Base-by-base conservation (phyloP, 2,888 invertebrate species). In the Leucozona laternaria region DNA sequence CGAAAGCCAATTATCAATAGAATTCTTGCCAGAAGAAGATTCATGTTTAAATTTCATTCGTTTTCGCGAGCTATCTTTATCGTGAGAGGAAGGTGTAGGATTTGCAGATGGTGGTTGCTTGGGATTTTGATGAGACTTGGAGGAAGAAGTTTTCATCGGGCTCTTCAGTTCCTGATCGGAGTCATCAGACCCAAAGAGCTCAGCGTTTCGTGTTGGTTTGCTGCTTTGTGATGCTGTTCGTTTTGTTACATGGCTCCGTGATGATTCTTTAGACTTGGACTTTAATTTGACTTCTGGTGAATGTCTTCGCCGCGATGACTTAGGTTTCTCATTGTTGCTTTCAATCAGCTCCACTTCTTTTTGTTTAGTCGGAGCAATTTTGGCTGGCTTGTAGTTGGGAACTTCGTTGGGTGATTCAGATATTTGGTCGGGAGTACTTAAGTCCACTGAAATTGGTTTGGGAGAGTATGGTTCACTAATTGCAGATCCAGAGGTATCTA, bases 401-500 rank as follows among this genome's bases (percentile, higher is more conserved):
- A 88, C 64, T 55, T 58, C 57, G 10, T 50, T 66, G 17, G 86
- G 73, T 1, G 83, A 83, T n/a, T 83, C 79, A n/a, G 70, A 58
- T 66, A 83, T 79, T 68, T 83, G 55, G 25, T 79, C 87, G 0
- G 87, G 71, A 17, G 79, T 72, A 11, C 78, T 71, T 4, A 71
- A 53, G 7, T 60, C 40, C 0, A 43, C 17, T 2, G 13, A 13
- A 8, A 88, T 50, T 0, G 88, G 87, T 25, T 79, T 79, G 0
- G 88, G 88, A 1, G 87, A 88, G 45, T 88, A 88, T 0, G 79
- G 86, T 40, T 88, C 88, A 45, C 55, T 71, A 7, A 76, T 48
- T 0, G 40, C 71, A 4, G 72, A 64, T 25, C 50, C 60, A 48
- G 66, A 68, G 4, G 50, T 77, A 34, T 77, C 70, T 25, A 62